Evolutionary conservation across 2,113 vertebrate genomes (phyloP), one percentile per base, ranked within the genome.

Genomic region (Catharus bicknelli): DNA sequence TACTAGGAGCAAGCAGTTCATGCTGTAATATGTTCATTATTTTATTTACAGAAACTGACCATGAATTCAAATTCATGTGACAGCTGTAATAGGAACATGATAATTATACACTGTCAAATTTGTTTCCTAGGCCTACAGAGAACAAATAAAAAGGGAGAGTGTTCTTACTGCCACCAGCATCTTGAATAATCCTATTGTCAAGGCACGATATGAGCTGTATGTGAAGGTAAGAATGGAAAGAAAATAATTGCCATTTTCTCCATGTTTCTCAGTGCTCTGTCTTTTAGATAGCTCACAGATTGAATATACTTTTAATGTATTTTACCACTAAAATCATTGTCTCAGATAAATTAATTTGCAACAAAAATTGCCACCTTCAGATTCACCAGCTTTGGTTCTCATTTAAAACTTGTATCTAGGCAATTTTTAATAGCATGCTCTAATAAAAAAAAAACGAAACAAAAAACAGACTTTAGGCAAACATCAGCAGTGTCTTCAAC

Each of bases 141-240:
- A 99, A 85, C 98, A 98, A 96, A 98, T 98, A 95, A 98, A 98
- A 97, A 97, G 98, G 86, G 98, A 98, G 86, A 99, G 98, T 73
- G 98, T 98, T 55, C 97, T 98, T 91, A 98, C 98, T 80, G 98
- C 98, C 92, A 98, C 98, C 86, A 98, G 98, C 94, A 98, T 99
- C 88, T 97, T 99, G 97, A 99, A 98, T 95, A 99, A 98, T 93
- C 98, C 98, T 62, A 98, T 98, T 91, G 97, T 99, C 88, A 98
- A 98, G 83, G 97, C 97, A 27, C 97, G 98, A 47, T 99, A 98
- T 5, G 98, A 98, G 76, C 97, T 98, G 43, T 98, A 98, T 91
- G 97, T 98, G 68, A 99, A 98, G 98, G 98, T 98, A 97, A 98
- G 97, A 36, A n/a, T 84, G 38, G 34, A 43, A 78, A 67, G n/a